Percentiles rank a stretch among this genome's conserved stretches.
Evolutionary conservation across 2,797 vertebrate genomes (phyloP).

Genomic region (Rallus crepitans): DNA sequence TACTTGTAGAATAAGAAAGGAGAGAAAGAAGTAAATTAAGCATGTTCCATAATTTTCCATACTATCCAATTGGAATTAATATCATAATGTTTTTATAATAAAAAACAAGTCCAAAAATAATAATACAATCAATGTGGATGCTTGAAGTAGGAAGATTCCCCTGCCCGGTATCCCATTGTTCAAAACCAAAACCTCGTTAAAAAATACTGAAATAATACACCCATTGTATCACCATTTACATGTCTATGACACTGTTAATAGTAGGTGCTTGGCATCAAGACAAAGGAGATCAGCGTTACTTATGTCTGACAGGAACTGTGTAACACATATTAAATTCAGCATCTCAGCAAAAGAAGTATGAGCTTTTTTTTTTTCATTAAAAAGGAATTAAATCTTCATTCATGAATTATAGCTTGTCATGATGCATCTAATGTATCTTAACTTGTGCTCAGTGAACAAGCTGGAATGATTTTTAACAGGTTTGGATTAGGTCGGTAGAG

Average conservation of each 20-base stretch:
- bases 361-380: constrained; percentile 52
- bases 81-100: neutral
- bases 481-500: neutral
- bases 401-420: constrained; percentile 49
- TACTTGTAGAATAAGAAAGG: neutral
- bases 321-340: constrained; percentile 14
- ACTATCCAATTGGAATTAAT: neutral
- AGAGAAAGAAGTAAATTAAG: neutral
- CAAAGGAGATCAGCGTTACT: constrained; percentile 10
- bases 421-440: constrained; percentile 34
- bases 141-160: neutral
- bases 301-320: constrained; percentile 9
- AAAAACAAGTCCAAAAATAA: neutral
- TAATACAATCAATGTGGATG: neutral
- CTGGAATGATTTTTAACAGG: constrained; percentile 16
- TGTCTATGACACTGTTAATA: neutral
- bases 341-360: constrained; percentile 50
- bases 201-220: neutral
- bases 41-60: neutral
- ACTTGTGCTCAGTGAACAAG: constrained; percentile 30
- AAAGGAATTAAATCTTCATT: constrained; percentile 64
- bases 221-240: neutral
- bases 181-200: neutral
- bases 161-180: neutral
- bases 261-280: neutral